Evolutionary conservation across 2,113 vertebrate species (phyloP).

Genomic region (Cyanocitta stelleri): DNA sequence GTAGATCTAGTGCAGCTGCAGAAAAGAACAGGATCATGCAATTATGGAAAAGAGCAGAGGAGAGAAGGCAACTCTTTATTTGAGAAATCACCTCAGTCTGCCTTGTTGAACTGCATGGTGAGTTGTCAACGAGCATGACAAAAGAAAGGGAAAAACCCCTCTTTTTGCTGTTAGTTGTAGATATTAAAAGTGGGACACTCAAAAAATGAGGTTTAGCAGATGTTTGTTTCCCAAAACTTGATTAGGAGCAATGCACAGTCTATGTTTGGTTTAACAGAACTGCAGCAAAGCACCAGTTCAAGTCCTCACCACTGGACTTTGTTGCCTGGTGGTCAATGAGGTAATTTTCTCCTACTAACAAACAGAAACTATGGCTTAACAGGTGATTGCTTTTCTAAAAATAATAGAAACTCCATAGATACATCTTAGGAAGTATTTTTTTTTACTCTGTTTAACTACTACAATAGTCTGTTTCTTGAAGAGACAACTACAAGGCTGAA

Average conservation of each 20-base stretch:
- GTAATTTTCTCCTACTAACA: background rate
- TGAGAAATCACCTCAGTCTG: background rate
- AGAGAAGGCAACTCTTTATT: background rate
- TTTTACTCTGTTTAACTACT: background rate
- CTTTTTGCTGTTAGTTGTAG: background rate
- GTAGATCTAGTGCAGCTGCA: background rate
- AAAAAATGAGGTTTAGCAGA: background rate
- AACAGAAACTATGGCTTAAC: background rate
- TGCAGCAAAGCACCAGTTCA: background rate
- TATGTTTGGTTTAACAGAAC: background rate
- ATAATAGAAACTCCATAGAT: background rate
- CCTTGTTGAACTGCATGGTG: background rate
- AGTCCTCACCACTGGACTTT: background rate
- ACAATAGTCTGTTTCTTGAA: background rate
- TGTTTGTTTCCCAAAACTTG: background rate
- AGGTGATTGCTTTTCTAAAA: background rate
- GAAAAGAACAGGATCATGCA: background rate
- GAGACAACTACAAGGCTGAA: background rate
- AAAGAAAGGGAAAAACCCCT: fast-evolving
- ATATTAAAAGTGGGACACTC: background rate
- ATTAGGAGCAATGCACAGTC: background rate
- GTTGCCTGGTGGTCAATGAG: background rate
- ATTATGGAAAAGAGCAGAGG: background rate
- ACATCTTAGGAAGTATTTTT: background rate
- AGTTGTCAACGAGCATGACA: background rate